These are phyloP conservation scores for Tiphia femorata DNA, from an alignment of 2,888 invertebrate genomes.

Conservation along the genomic window DNA sequence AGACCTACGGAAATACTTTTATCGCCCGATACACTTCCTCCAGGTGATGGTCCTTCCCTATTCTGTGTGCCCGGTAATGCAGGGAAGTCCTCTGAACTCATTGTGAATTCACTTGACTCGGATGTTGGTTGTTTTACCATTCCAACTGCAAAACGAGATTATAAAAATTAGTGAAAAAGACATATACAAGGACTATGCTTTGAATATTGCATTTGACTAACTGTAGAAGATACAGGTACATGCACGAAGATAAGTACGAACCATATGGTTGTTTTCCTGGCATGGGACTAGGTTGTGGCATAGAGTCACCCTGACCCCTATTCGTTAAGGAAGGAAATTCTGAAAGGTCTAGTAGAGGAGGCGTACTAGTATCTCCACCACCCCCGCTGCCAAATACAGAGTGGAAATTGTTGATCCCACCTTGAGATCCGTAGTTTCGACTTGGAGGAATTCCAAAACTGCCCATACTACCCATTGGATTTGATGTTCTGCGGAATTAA, in stretches of 20 bases:
- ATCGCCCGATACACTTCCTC: constrained; percentile 70
- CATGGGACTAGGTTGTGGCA: constrained; percentile 86
- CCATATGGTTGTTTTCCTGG: constrained; percentile 95
- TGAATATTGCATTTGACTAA: background rate
- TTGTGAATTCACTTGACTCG: constrained; percentile 94
- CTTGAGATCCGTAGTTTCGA: constrained; percentile 71
- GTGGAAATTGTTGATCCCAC: constrained; percentile 76
- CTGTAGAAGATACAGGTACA: too few relatives aligned
- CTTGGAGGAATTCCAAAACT: constrained; percentile 75
- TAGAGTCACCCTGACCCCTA: constrained; percentile 83
- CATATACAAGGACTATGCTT: constrained; percentile 2
- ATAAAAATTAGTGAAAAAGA: too few relatives aligned
- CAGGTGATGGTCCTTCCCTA: constrained; percentile 78
- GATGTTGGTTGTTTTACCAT: constrained; percentile 96
- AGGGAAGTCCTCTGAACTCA: constrained; percentile 99
- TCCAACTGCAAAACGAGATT: constrained; percentile 75
- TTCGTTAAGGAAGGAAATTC: constrained; percentile 94
- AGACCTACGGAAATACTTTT: constrained; percentile 68
- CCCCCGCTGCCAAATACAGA: constrained; percentile 81
- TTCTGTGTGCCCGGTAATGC: constrained; percentile 95
- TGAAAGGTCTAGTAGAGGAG: constrained; percentile 89
- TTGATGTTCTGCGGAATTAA: constrained; percentile 70
- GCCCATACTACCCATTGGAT: constrained; percentile 75
- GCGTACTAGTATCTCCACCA: constrained; percentile 82
- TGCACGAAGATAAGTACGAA: constrained; percentile 72